Base-by-base conservation (phyloP, 2,797 vertebrate genomes). In the Hyperoplus immaculatus region DNA sequence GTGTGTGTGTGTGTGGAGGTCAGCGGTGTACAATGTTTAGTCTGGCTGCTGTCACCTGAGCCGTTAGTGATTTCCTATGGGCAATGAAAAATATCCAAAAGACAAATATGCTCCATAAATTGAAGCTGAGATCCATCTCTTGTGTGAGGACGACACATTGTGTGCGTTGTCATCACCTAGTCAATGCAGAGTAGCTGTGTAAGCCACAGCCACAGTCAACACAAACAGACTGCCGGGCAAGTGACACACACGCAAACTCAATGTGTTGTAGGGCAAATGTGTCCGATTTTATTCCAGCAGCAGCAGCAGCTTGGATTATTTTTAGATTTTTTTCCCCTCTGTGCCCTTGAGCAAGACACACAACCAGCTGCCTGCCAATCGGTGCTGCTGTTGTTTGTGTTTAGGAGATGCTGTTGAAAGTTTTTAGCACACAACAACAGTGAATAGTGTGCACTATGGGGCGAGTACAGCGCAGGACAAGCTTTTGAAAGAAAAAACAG, bases 271-370 rank as follows among this genome's bases (percentile, higher is more conserved):
- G 56, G 39, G 47, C 75, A 57, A 56, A 75, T 43, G 71, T 87
- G 82, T 87, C 79, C 55, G 51, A 77, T 62, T 61, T 62, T 42
- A 68, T 76, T 58, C 72, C 43, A 16, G 39, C 75, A 58, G 75
- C 65, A 58, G 78, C 69, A 69, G 72, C 77, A 79, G 49, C 57
- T n/a, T 1, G 39, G 45, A 61, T 13, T 82, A 84, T 85, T 88
- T 89, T 85, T 84, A 78, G 51, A 42, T 60, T 73, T 65, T 55
- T 16, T 43, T 41, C 62, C 67, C 2, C 29, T 3, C 3, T 29
- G 45, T 85, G 69, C 84, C 87, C 81, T 85, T 85, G 72, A 82
- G 86, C 87, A 78, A 86, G 60, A 84, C 69, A 78, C 60, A 18
- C 46, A 18, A 1, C 54, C 69, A 73, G 57, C 59, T 75, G 74